Evolutionary conservation across 2,888 invertebrate species (phyloP), one percentile per base, ranked within the genome.

Genomic region (Luperina testacea): DNA sequence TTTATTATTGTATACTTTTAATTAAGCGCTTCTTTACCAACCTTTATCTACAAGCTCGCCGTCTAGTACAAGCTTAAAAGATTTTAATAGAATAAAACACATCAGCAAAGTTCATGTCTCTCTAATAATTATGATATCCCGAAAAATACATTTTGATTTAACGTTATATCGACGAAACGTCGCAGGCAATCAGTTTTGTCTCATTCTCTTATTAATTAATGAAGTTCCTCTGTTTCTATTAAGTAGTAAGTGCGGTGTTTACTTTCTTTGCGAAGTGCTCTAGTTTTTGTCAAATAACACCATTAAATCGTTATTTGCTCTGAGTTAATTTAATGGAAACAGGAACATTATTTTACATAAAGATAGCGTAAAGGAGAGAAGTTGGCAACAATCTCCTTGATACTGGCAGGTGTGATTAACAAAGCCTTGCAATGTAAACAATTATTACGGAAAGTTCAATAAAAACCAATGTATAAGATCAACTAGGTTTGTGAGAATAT

Each of bases 1-100:
- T 77, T 82, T 75, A 82, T 82, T 77, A 84, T 82, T 84, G 83
- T 88, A 78, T 88, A 83, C 80, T 85, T 88, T 88, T 83, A 85
- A 88, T 88, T 88, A 88, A 82, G 81, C 77, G 68, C 70, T 85
- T 84, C 82, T 81, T 82, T 71, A 76, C 70, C 75, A 74, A 73
- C 73, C 71, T 80, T 79, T 75, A 80, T 83, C 51, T 72, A 72
- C 48, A 45, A 76, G 69, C 78, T 74, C 63, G 45, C 71, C 69
- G 70, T 63, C 51, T 83, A 76, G 48, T 70, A 76, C 67, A 77
- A 87, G 69, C 70, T 81, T 67, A 80, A 53, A 70, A 68, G 57
- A 77, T 86, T 84, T 86, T 63, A 86, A 51, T 74, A 64, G 64
- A 87, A 84, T 81, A 84, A 81, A 83, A 79, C 63, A 81, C 77